A percentile compares a stretch with the other conserved stretches of the same genome.
Evolutionary conservation across 2,113 vertebrate genomes (phyloP).

Genomic region (Capreolus pygargus): DNA sequence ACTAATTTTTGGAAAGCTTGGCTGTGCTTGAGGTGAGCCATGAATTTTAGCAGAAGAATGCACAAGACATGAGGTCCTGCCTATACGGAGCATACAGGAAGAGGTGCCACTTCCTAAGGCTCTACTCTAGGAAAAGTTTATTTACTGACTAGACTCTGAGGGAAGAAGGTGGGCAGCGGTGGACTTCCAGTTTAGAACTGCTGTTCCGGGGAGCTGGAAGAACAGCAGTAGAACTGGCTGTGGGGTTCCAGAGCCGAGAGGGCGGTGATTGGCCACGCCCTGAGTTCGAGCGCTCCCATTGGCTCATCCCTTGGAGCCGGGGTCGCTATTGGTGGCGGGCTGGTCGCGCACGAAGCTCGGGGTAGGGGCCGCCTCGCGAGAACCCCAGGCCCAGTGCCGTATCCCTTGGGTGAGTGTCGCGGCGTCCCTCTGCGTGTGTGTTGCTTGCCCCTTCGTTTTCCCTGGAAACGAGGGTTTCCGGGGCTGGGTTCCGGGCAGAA

Average conservation of each 20-base stretch:
- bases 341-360: background rate
- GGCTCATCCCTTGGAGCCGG: background rate
- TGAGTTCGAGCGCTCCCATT: background rate
- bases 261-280: background rate
- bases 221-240: accelerated
- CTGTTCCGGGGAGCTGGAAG: accelerated
- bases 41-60: background rate
- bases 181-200: accelerated
- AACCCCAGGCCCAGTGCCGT: accelerated
- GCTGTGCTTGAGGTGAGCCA: background rate
- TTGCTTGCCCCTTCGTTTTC: background rate
- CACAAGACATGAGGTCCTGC: background rate
- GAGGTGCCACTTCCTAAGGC: background rate
- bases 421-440: background rate
- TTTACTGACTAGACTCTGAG: accelerated
- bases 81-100: background rate
- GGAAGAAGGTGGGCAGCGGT: accelerated
- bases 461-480: background rate
- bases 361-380: accelerated
- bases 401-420: background rate
- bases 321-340: background rate
- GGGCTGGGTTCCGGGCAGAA: background rate
- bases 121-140: background rate
- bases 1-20: background rate
- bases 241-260: background rate